A percentile compares a stretch with the other conserved stretches of the same genome.
Conservation (phyloP, 2,113 vertebrate species). For the Misgurnus mizolepis region DNA sequence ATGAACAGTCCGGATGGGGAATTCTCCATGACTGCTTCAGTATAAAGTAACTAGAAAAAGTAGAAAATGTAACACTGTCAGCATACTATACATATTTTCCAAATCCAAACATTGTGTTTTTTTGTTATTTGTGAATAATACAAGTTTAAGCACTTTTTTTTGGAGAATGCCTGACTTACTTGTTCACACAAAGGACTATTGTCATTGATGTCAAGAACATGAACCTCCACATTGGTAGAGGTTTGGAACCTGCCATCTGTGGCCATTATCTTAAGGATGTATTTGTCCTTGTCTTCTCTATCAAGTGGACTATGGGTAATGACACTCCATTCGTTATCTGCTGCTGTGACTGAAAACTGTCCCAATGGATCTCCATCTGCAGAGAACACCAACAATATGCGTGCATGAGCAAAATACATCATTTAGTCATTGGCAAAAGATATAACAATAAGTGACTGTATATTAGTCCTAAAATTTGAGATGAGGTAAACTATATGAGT, state of each 20-base stretch:
- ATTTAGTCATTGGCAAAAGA: neutral
- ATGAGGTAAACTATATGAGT: too few species aligned
- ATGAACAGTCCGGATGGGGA: constrained; percentile 77
- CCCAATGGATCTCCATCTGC: constrained; percentile 88
- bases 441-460: neutral
- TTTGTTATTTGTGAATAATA: neutral
- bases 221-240: constrained; percentile 81
- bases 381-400: constrained; percentile 5
- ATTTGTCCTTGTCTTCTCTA: constrained; percentile 84
- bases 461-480: too few species aligned
- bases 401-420: neutral
- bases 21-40: constrained; percentile 85
- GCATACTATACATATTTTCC: neutral
- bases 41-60: constrained; percentile 80
- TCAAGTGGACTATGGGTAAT: constrained; percentile 84
- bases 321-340: constrained; percentile 85
- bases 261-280: constrained; percentile 83
- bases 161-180: constrained; percentile 70
- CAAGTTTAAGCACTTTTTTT: neutral
- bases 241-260: constrained; percentile 93
- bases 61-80: neutral
- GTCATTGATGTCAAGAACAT: constrained; percentile 93
- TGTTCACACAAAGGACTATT: constrained; percentile 92
- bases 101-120: neutral
- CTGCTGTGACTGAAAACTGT: constrained; percentile 83